Base-by-base conservation (phyloP, 2,888 invertebrate species). In the Acheta domesticus region DNA sequence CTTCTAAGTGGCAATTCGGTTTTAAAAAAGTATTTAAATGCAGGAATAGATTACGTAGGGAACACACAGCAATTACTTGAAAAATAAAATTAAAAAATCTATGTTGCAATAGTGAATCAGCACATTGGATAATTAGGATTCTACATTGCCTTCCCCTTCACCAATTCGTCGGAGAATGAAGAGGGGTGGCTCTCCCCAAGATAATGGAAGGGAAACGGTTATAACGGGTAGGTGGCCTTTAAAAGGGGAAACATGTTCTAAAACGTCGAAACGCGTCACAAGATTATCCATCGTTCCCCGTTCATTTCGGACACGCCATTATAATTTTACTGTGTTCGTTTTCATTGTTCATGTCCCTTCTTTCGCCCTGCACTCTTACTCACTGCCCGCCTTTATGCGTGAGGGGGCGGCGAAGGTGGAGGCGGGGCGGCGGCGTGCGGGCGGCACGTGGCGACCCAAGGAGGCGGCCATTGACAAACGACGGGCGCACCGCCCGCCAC, bases 191-290 rank as follows among this genome's bases (percentile, higher is more conserved):
- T 62, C 62, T 14, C 62, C 16, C 62, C 3, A 62, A 62, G 62
- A 14, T 62, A 62, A 62, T 62, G 62, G 16, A 62, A 62, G 62
- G 62, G 62, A 62, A 62, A n/a, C 62, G n/a, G 62, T 62, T 62
- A 62, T 62, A 62, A 62, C 62, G 14, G 14, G 62, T 62, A 62
- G 62, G 62, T 62, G 62, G 62, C 62, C 62, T n/a, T 36, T 62
- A 62, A 62, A 62, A 62, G 62, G 62, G 62, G 62, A 62, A 62
- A 62, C 62, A 62, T 62, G 62, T 62, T 62, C 62, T 62, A 62
- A 62, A 62, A 62, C 62, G 62, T 62, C 62, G 16, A n/a, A 62
- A 62, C 62, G 62, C 62, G n/a, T 62, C 62, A 62, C n/a, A 62
- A 62, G 62, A 62, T 62, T 62, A 62, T 62, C 62, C 62, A 62